phyloP scores from a whole-genome alignment of 2,797 vertebrate genomes.

The Malurus leucopterus region DNA sequence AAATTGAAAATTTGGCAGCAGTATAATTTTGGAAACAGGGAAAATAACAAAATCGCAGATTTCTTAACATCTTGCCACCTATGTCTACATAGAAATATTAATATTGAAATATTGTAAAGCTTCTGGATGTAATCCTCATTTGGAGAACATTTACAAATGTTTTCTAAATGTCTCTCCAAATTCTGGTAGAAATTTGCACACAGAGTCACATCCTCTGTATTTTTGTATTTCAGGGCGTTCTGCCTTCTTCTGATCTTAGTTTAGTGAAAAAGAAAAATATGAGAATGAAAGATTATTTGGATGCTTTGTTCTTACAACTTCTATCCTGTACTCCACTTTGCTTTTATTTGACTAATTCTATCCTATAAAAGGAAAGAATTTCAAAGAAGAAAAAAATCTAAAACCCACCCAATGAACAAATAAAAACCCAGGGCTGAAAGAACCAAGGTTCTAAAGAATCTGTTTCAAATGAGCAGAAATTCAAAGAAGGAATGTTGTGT shows the following conservation, averaged over 20 bases:
- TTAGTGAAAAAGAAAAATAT: neutral
- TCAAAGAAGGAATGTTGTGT: neutral
- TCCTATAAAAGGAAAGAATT: neutral
- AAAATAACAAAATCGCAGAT: neutral
- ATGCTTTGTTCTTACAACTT: neutral
- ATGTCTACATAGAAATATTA: neutral
- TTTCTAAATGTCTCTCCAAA: neutral
- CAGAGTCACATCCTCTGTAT: neutral
- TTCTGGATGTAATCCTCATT: neutral
- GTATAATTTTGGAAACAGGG: neutral
- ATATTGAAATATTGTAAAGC: neutral
- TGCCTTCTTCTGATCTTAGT: neutral
- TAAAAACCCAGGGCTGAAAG: neutral
- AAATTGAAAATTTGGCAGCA: neutral
- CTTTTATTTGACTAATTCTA: neutral
- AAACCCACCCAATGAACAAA: too few relatives aligned
- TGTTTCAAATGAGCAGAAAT: neutral
- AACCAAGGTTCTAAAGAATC: neutral
- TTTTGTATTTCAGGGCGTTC: neutral
- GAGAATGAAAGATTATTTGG: neutral
- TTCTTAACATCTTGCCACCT: neutral
- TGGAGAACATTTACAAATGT: neutral
- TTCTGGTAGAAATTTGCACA: neutral
- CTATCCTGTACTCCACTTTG: neutral
- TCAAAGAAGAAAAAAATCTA: neutral